Evolutionary conservation across 2,888 invertebrate species (phyloP).

Genomic region (Caenorhabditis plicata): DNA sequence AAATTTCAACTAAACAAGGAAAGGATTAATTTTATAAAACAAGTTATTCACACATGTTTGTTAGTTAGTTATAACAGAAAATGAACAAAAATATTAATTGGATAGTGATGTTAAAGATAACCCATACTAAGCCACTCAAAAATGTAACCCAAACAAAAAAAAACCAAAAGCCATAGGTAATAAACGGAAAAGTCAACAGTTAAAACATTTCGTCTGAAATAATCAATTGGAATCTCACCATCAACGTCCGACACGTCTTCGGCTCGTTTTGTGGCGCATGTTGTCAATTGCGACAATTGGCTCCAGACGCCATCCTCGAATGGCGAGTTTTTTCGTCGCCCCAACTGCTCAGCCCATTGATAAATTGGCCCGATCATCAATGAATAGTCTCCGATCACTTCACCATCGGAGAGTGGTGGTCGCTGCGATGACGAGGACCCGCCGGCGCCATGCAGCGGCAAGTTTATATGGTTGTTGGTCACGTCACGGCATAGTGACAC

Average conservation of each 20-base stretch:
- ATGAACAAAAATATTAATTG: no score
- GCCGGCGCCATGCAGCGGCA: neutral
- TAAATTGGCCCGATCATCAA: constrained; percentile 62
- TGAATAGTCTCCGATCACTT: constrained; percentile 50
- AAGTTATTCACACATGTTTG: no score
- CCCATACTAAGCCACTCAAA: constrained; percentile 3
- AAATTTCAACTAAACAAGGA: no score
- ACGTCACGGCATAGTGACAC: constrained; percentile 45
- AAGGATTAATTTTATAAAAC: no score
- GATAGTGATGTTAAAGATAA: no score
- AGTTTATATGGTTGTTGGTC: constrained; percentile 8
- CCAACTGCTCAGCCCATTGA: constrained; percentile 57
- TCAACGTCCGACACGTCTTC: constrained; percentile 26
- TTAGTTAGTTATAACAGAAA: no score
- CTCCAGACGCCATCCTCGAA: constrained; percentile 39
- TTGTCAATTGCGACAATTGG: constrained; percentile 37
- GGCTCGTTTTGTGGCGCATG: constrained; percentile 36
- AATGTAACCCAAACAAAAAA: constrained; percentile 8
- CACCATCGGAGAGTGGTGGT: constrained; percentile 21
- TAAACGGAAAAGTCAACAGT: neutral
- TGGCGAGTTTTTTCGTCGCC: constrained; percentile 28
- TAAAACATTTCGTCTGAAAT: neutral
- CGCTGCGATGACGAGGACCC: constrained; percentile 26
- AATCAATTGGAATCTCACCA: constrained; percentile 20
- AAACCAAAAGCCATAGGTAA: constrained; percentile 1